A percentile compares a stretch with the other conserved stretches of the same genome.
phyloP scores from a whole-genome alignment of 1,140 invertebrate species.

The Dolichoris vasculosae region DNA sequence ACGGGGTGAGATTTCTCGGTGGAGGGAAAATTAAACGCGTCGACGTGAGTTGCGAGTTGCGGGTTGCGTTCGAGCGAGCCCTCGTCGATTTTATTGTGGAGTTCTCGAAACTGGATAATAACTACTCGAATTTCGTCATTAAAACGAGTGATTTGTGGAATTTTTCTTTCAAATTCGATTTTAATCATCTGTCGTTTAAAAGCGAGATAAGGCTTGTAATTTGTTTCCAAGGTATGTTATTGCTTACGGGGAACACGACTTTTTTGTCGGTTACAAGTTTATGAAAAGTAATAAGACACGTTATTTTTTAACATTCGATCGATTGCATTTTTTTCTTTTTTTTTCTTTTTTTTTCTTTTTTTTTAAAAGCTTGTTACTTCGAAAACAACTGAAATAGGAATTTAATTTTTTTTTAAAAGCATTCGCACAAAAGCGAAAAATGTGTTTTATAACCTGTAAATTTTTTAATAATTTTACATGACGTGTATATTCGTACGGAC shows the following conservation, averaged over 20 bases:
- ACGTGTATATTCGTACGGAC: neutral
- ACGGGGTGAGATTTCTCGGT: no score
- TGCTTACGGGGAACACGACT: no score
- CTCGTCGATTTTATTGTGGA: neutral
- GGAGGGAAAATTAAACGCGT: no score
- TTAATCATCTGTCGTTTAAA: neutral
- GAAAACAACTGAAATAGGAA: no score
- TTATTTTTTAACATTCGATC: no score
- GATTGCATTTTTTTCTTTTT: no score
- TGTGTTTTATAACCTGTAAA: neutral
- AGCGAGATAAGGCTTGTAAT: neutral
- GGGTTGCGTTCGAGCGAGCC: neutral
- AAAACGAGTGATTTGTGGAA: neutral
- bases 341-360: no score
- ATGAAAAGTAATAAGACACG: no score
- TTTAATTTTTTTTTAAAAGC: no score
- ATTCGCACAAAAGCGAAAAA: neutral
- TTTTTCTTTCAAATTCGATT: neutral
- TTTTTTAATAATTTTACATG: slow-evolving; percentile 19
- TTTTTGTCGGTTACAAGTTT: no score
- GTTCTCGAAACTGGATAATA: neutral
- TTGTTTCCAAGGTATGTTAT: neutral
- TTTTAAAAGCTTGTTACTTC: no score
- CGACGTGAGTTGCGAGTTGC: neutral
- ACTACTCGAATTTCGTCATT: neutral